Percentiles rank a stretch among this genome's conserved stretches.
Evolutionary conservation across 2,888 invertebrate genomes (phyloP).

Genomic region (Trachelus troglodyta): DNA sequence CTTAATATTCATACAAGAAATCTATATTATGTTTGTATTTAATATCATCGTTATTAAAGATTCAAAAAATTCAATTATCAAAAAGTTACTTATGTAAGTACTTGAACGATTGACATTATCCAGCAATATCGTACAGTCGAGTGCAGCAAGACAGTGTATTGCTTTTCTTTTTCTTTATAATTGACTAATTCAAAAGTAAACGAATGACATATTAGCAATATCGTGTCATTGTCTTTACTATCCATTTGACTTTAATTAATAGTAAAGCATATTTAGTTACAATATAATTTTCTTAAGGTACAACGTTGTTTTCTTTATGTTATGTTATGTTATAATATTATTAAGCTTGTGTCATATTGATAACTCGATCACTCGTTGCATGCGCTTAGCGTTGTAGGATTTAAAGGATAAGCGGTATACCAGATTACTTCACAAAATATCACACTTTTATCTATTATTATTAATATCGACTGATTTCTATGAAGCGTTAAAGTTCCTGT

Average conservation of each 20-base stretch:
- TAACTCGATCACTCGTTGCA: slow-evolving; percentile 47
- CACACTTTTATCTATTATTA: background rate
- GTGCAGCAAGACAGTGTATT: slow-evolving; percentile 9
- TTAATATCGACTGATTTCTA: slow-evolving; percentile 17
- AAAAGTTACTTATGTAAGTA: background rate
- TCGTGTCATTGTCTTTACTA: background rate
- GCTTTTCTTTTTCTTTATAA: background rate
- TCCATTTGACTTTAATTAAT: background rate
- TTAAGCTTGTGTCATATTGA: slow-evolving; percentile 12
- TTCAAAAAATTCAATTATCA: background rate
- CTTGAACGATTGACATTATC: background rate
- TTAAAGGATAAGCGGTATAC: slow-evolving; percentile 29
- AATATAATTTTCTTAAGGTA: slow-evolving; percentile 9
- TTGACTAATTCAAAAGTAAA: background rate
- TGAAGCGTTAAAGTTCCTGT: slow-evolving; percentile 24
- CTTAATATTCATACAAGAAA: background rate
- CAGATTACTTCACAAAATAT: slow-evolving; percentile 17
- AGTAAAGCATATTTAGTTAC: slow-evolving; percentile 7
- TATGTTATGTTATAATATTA: slow-evolving; percentile 7
- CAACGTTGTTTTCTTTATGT: background rate
- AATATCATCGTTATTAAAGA: background rate
- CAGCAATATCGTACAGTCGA: background rate
- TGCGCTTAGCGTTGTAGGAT: slow-evolving; percentile 41
- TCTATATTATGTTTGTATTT: background rate
- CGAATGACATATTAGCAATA: background rate